Base-by-base conservation (phyloP, 2,113 vertebrate species). In the Donacobius atricapilla region DNA sequence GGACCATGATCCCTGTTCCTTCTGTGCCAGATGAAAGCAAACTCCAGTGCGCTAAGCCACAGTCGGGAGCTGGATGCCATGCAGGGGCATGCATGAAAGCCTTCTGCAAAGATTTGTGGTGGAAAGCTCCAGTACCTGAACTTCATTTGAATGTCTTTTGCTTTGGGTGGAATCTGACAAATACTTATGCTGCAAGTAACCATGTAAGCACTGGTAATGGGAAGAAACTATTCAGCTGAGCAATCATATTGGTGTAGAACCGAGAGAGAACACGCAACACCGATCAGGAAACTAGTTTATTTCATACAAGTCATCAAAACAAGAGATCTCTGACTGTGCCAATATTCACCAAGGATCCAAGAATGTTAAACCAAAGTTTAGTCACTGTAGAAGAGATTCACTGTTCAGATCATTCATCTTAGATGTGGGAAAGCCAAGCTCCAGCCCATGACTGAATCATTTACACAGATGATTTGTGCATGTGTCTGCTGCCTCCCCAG, bases 361-460 rank as follows among this genome's bases (percentile, higher is more conserved):
- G 44, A 93, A 88, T 17, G 9, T 69, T 33, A 90, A 85, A 69
- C 42, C 22, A 65, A 85, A 85, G 69, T 53, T 61, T 58, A 76
- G 37, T 45, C 60, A 50, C 56, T 48, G 47, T 40, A 87, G 72
- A 54, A 83, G 28, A 94, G 11, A n/a, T 51, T 83, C 50, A 37
- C 8, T 28, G 8, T 89, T 83, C 42, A 87, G 13, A 63, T 31
- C 28, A 73, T 28, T 92, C 0, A 0, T 13, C 73, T 94, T 61
- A 92, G 85, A 93, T 95, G 92, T 92, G 92, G 88, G 31, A 93
- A 94, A 85, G 71, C 75, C 88, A 90, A 90, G 79, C 45, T 90
- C 28, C 37, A 80, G 40, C 44, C 15, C 0, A 0, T n/a, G 35
- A 51, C 78, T 87, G 75, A 93, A 88, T 90, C 66, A 88, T 58